Percentiles rank a stretch among this genome's conserved stretches.
These are phyloP conservation scores for Panopea generosa DNA, from an alignment of 2,888 invertebrate species.

Conservation along the genomic window DNA sequence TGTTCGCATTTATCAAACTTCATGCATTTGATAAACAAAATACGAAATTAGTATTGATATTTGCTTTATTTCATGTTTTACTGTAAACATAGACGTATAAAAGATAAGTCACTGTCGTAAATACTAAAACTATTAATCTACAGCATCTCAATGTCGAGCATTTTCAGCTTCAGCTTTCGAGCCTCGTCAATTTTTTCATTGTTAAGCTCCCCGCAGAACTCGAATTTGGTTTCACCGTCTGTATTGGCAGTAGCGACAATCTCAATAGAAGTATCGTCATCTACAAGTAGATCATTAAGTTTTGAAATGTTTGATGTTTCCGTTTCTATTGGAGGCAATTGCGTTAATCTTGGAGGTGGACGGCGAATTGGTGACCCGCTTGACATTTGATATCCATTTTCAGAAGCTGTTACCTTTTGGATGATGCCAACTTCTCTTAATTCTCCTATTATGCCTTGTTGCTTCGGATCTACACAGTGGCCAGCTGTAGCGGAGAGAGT, in stretches of 20 bases:
- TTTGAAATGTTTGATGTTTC: not conserved
- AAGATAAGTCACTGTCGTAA: no score
- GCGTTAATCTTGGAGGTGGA: constrained; percentile 30
- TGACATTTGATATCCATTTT: constrained; percentile 28
- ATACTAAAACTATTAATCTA: no score
- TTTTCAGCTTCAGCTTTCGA: not conserved
- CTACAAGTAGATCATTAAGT: not conserved
- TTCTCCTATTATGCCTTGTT: constrained; percentile 38
- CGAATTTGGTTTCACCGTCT: no score
- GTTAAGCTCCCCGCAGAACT: not conserved
- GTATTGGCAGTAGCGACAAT: not conserved
- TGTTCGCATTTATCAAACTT: no score
- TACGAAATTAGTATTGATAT: no score
- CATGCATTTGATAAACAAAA: no score
- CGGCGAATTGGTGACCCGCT: constrained; percentile 31
- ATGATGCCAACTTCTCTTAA: constrained; percentile 39
- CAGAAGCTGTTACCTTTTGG: not conserved
- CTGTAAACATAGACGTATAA: no score
- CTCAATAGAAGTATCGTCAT: not conserved
- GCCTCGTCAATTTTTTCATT: not conserved
- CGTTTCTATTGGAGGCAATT: constrained; percentile 25
- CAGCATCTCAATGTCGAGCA: not conserved
- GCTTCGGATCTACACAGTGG: constrained; percentile 13
- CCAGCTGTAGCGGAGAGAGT: constrained; percentile 5
- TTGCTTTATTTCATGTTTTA: no score